Evolutionary conservation across 1,140 invertebrate species (phyloP).

Genomic region (Aethina tumida): DNA sequence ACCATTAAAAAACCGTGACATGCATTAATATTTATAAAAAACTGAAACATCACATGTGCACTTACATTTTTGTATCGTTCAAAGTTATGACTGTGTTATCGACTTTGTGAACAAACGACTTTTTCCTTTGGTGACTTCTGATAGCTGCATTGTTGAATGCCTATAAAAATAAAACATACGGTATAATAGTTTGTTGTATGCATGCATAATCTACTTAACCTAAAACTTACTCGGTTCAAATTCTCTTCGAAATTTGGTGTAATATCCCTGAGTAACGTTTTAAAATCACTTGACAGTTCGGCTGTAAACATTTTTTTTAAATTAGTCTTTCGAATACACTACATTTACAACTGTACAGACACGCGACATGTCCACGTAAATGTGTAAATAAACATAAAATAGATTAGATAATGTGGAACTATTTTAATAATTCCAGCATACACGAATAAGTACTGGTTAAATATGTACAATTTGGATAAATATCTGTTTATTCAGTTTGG

Average conservation of each 20-base stretch:
- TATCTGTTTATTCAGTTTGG: no score
- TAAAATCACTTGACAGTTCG: constrained; percentile 21
- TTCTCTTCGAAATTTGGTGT: constrained; percentile 26
- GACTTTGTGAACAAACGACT: constrained; percentile 19
- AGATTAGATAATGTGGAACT: no score
- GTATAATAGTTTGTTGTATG: no score
- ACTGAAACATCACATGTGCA: no score
- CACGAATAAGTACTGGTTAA: no score
- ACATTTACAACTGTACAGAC: no score
- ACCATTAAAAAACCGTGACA: neutral
- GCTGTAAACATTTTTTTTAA: constrained; percentile 18
- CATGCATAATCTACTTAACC: constrained; percentile 7
- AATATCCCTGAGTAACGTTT: constrained; percentile 15
- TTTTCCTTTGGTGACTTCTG: constrained; percentile 14
- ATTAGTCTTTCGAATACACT: no score
- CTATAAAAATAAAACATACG: constrained; percentile 19
- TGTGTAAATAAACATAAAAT: no score
- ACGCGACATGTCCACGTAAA: no score
- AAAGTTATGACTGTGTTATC: constrained; percentile 20
- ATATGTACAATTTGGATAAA: no score
- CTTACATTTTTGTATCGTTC: constrained; percentile 26
- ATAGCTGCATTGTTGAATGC: constrained; percentile 26
- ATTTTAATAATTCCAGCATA: no score
- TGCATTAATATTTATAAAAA: constrained; percentile 9
- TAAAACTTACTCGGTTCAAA: constrained; percentile 23